Evolutionary conservation across 1,140 invertebrate genomes (phyloP).

Genomic region (Tachypleus tridentatus): DNA sequence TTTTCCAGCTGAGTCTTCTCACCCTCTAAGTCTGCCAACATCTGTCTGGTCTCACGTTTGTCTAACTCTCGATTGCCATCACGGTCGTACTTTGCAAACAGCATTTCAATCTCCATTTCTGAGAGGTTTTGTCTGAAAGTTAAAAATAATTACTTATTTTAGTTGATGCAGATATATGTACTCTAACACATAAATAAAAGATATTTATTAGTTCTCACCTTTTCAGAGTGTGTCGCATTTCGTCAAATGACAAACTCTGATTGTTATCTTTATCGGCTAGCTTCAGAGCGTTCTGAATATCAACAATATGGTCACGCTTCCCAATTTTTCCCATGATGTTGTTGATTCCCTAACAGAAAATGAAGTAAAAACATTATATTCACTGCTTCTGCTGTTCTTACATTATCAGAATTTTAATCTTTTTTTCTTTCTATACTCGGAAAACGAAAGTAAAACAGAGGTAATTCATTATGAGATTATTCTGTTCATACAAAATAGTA

Average conservation of each 20-base stretch:
- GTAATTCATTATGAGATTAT: no score
- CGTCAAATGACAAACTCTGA: conserved; percentile 34
- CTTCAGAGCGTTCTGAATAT: conserved; percentile 42
- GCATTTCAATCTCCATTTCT: conserved; percentile 54
- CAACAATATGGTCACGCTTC: conserved; percentile 40
- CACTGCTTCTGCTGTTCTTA: not conserved
- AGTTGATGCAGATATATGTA: no score
- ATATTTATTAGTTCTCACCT: conserved; percentile 30
- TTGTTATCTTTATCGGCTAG: conserved; percentile 41
- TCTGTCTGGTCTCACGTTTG: conserved; percentile 35
- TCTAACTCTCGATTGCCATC: conserved; percentile 43
- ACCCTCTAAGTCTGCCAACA: conserved; percentile 34
- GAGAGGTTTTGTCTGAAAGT: conserved; percentile 40
- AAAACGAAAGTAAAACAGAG: no score
- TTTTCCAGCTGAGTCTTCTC: conserved; percentile 29
- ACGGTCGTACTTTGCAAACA: conserved; percentile 50
- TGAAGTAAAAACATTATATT: not conserved
- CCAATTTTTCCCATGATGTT: conserved; percentile 42
- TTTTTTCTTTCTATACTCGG: no score
- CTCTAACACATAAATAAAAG: not conserved
- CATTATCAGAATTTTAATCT: no score
- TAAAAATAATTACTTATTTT: not conserved
- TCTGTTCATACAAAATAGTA: no score
- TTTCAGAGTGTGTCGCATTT: conserved; percentile 38
- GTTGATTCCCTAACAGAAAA: conserved; percentile 32